Evolutionary conservation across 1,140 invertebrate species (phyloP), one percentile per base, ranked within the genome.

Genomic region (Dreissena polymorpha): DNA sequence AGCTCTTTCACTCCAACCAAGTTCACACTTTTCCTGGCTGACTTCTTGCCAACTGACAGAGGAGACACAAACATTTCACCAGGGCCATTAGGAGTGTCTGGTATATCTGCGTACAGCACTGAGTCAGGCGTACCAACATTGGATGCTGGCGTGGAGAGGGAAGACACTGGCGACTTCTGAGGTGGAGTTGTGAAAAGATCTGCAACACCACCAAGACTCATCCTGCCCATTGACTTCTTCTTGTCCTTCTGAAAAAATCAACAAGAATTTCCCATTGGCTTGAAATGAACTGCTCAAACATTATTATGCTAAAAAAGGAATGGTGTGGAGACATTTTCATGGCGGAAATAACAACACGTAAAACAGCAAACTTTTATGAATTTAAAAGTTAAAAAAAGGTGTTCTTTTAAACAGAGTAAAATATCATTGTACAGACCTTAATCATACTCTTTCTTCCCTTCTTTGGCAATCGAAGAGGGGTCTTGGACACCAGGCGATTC

Each of bases 31-130:
- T 70, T 60, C 23, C 81, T 69, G 29, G 69, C 60, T 7, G 79
- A 82, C 21, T 55, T 51, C 21, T 82, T 82, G 14, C 18, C 39
- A 2, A 67, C 49, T 12, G 84, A 85, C 0, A 91, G 64, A 51
- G 90, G 90, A 6, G 90, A 91, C 0, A 91, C 90, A 78, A 89
- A 82, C 89, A 91, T 91, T 68, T 89, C 85, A 39, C 86, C 86
- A n/a, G 90, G 90, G n/a, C 88, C 88, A 69, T 87, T 83, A 10
- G 91, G 91, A 51, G 89, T 91, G 63, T 90, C 88, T 63, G 91
- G 91, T 23, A 92, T 83, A 27, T 90, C 87, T 68, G 86, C 88
- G 85, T 90, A 91, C 16, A 89, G 77, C 53, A 79, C 84, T 21
- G 79, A 82, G 14, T 74, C 79, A 10, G 71, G 72, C 53, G 72